Base-by-base conservation (phyloP, 2,797 vertebrate genomes). In the Xiphophorus birchmanni region DNA sequence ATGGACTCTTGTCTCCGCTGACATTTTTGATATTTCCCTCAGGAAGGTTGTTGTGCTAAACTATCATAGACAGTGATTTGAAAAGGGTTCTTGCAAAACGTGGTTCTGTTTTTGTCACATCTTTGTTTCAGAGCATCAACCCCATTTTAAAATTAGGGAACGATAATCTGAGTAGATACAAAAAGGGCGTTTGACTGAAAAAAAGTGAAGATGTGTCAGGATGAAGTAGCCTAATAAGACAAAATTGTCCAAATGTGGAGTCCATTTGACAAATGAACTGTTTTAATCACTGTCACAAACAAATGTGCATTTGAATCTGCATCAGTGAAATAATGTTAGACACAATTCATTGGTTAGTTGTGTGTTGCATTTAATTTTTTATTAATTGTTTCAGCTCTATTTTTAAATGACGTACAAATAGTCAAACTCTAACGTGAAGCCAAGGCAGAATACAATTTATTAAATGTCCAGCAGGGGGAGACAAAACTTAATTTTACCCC, bases 381-480 rank as follows among this genome's bases (percentile, higher is more conserved):
- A 63, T 35, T 1, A 3, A 1, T 4, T 3, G 7, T 63, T 37
- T 9, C 17, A 65, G 15, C 17, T 18, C 17, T 10, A 37, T 65
- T 37, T 32, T 65, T 37, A 65, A 65, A 5, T 37, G 1, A 37
- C 6, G 2, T 17, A 37, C 32, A 65, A 35, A 35, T 3, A 35
- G 32, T 3, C 0, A 65, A 65, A 37, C 29, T 32, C 29, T 9
- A 18, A 63, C 5, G 2, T 21, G 60, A 21, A 37, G 32, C 32
- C 60, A 65, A 42, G 40, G 65, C 65, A 67, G 21, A 67, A 42
- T 67, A 5, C 21, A 23, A 5, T 72, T 7, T 29, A 45, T 15
- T 71, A 71, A n/a, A 71, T 71, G 26, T 72, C 69, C 42, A 72
- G 42, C 42, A 72, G 13, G 42, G 5, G 69, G 42, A 45, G 69